Evolutionary conservation across 2,888 invertebrate species (phyloP), one percentile per base, ranked within the genome.

Genomic region (Cryptocephalus moraei): DNA sequence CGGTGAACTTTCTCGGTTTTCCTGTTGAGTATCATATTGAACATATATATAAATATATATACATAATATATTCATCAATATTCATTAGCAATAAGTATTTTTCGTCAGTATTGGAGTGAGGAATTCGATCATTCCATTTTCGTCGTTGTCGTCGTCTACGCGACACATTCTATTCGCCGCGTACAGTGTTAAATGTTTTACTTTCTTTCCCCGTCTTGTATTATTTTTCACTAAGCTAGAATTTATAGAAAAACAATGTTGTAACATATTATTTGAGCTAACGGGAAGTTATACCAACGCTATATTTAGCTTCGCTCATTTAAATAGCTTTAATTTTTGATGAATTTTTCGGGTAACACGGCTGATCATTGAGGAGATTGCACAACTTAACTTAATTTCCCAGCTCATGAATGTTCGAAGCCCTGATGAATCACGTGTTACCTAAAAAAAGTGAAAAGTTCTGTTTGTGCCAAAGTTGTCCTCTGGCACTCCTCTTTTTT

Each of bases 51-150:
- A 40, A 50, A 50, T 48, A 53, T 54, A 53, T 52, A 51, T 47
- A 60, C 60, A 52, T 53, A 40, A 56, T 48, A 51, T 44, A 55
- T 60, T 65, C 62, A 66, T 63, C 64, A 67, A 67, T 66, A 70
- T 71, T 73, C 72, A 66, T 64, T 70, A 73, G 73, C 73, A 73
- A 73, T 73, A 73, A 73, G 70, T 72, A 72, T 71, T 70, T 65
- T 68, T 67, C 68, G 70, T 71, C 72, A 72, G 72, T 72, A 72
- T 73, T 72, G 69, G 68, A 68, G 68, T 68, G 68, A 69, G 61
- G 61, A 66, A 65, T 64, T 64, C 54, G 61, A 65, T 67, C 69
- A 70, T 70, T 70, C 69, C 69, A 68, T 63, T 22, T 22, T 58
- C 50, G 14, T 13, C 22, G 10, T 40, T 40, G 14, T 13, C 10